phyloP scores from a whole-genome alignment of 2,797 vertebrate genomes.

The Protosalanx chinensis region DNA sequence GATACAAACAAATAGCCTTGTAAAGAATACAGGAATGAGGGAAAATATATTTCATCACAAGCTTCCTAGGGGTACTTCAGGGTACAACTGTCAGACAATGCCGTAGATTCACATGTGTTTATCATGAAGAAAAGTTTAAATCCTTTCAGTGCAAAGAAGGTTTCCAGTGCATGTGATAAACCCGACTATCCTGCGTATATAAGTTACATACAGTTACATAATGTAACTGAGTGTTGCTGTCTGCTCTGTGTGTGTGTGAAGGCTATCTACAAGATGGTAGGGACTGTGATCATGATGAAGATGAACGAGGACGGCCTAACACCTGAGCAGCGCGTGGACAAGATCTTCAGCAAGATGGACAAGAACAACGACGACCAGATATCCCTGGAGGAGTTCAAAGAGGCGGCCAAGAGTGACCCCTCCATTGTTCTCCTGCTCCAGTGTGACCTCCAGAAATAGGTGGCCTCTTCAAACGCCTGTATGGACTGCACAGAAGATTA shows the following conservation, averaged over 20 bases:
- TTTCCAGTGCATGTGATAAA: not conserved
- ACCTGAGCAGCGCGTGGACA: slow-evolving; percentile 95
- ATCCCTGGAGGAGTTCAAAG: slow-evolving; percentile 98
- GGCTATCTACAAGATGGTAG: slow-evolving; percentile 99
- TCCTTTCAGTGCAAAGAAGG: no score
- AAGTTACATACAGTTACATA: not conserved
- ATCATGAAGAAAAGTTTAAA: no score
- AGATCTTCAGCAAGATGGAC: slow-evolving; percentile 99
- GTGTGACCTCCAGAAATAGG: slow-evolving; percentile 99
- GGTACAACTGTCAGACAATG: no score
- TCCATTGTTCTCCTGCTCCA: slow-evolving; percentile 99
- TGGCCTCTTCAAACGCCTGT: slow-evolving; percentile 50
- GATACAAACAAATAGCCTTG: no score
- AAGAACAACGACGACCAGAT: slow-evolving; percentile 99
- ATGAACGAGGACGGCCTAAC: slow-evolving; percentile 99
- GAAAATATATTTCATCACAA: no score
- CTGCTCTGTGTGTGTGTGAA: slow-evolving; percentile 48
- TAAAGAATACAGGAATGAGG: no score
- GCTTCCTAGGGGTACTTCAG: no score
- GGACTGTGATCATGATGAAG: slow-evolving; percentile 99
- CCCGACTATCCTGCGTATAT: not conserved
- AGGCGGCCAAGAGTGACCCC: slow-evolving; percentile 97
- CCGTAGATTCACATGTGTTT: no score
- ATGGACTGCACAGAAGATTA: slow-evolving; percentile 91
- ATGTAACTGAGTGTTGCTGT: not conserved